Conservation (phyloP, 2,797 vertebrate genomes). For the Cynodonichthys magdalenae region DNA sequence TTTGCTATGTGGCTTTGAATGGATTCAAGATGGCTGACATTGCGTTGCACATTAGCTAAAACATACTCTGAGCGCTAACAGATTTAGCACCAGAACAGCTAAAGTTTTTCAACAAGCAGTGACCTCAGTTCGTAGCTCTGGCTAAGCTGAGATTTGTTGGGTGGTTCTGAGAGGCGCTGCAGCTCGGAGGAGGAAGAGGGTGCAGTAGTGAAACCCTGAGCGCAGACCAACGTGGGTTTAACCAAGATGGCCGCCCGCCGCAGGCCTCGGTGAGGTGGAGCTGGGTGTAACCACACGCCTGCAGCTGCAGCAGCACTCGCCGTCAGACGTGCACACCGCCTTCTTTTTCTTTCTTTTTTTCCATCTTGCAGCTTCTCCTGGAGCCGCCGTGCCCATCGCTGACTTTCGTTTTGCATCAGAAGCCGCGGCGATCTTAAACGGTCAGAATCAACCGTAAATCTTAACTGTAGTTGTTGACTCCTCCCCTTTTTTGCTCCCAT, state of each 20-base stretch:
- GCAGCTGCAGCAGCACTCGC: conserved; percentile 29
- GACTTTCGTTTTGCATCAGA: conserved; percentile 26
- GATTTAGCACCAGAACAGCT: background rate
- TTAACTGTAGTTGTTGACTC: background rate
- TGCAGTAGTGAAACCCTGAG: conserved; percentile 67
- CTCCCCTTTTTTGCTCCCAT: background rate
- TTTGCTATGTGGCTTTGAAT: too few relatives aligned
- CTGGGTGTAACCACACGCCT: conserved; percentile 64
- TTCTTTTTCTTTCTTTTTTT: too few relatives aligned
- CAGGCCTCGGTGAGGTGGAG: conserved; percentile 61
- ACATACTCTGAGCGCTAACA: too few relatives aligned
- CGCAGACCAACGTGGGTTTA: conserved; percentile 68
- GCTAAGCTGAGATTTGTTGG: conserved; percentile 40
- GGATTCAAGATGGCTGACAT: too few relatives aligned
- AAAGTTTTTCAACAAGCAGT: background rate
- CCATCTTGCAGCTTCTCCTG: conserved; percentile 13
- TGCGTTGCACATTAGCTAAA: too few relatives aligned
- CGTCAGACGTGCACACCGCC: conserved; percentile 6
- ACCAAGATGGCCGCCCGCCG: conserved; percentile 71
- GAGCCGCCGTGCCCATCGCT: background rate
- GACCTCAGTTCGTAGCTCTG: too few relatives aligned
- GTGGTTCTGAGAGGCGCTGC: conserved; percentile 45
- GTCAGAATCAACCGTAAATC: background rate
- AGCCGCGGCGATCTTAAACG: conserved; percentile 3
- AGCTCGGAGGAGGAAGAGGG: conserved; percentile 51